Base-by-base conservation (phyloP, 2,888 invertebrate genomes). In the Cephus runcator region DNA sequence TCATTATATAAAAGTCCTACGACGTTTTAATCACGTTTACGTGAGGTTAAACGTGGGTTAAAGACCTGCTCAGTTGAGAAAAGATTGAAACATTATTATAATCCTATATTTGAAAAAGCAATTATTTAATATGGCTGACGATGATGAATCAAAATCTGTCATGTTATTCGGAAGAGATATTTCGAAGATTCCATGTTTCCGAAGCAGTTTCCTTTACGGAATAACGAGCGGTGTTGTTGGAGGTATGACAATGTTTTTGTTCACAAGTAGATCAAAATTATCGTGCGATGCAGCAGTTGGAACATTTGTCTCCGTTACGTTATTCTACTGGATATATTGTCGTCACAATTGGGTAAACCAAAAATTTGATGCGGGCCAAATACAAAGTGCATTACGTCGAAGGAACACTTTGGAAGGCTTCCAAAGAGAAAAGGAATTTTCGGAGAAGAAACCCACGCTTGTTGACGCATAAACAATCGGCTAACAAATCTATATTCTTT, bases 141-240 rank as follows among this genome's bases (percentile, higher is more conserved):
- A 23, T 9, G 23, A 9, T 56, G 23, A 23, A 56, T 9, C 56
- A 56, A 56, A 56, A 56, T 0, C 56, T 9, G 23, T 56, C 6
- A 88, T 93, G 15, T 84, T 96, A 75, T 96, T 96, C 90, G 96
- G 96, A 12, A 93, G 94, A 84, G 95, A 96, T 91, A 89, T 96
- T 34, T 92, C 95, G 0, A 93, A 95, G 92, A 95, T 97, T 80
- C 96, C 96, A 0, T 97, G 97, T 91, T 97, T 96, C 90, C 93
- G 96, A 81, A 94, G 94, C 86, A 96, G 96, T 88, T 95, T 96
- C 87, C 88, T 97, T 0, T 95, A 95, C 90, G 96, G 97, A 12
- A 94, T 96, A 76, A 91, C 93, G 76, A 93, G 95, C 73, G 97
- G 97, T 75, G 86, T 97, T 34, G 94, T 93, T 4, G 89, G 92